phyloP scores from a whole-genome alignment of 1,140 invertebrate species.

The Drosophila oshimai region DNA sequence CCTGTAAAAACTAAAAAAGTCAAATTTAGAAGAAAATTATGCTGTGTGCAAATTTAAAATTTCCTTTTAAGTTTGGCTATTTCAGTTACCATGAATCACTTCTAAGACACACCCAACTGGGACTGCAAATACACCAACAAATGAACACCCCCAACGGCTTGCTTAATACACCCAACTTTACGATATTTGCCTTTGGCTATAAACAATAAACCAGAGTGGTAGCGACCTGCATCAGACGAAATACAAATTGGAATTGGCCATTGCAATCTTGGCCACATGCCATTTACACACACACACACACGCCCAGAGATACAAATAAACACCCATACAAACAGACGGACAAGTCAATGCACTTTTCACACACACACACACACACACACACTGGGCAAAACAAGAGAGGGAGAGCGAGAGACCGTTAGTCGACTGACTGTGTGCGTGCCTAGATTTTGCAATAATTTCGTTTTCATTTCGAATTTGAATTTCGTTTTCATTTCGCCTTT shows the following conservation, averaged over 20 bases:
- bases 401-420: conserved; percentile 16
- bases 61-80: neutral
- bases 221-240: conserved; percentile 20
- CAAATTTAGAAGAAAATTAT: too few species aligned
- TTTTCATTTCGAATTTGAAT: conserved; percentile 71
- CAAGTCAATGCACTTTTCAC: conserved; percentile 68
- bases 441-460: conserved; percentile 79
- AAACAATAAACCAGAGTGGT: conserved; percentile 26
- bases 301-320: neutral
- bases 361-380: conserved; percentile 5
- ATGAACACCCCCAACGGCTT: neutral
- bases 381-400: neutral
- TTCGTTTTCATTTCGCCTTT: conserved; percentile 68
- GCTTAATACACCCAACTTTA: conserved; percentile 5
- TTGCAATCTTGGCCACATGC: conserved; percentile 58
- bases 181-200: conserved; percentile 36
- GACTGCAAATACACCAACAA: neutral
- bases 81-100: neutral
- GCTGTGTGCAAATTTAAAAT: neutral
- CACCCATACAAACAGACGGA: conserved; percentile 12
- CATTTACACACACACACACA: conserved; percentile 14
- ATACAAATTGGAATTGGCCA: conserved; percentile 51
- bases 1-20: too few species aligned
- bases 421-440: conserved; percentile 46
- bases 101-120: neutral